Conservation (phyloP, 2,888 invertebrate genomes). For the Chamaedrilus cognettii region DNA sequence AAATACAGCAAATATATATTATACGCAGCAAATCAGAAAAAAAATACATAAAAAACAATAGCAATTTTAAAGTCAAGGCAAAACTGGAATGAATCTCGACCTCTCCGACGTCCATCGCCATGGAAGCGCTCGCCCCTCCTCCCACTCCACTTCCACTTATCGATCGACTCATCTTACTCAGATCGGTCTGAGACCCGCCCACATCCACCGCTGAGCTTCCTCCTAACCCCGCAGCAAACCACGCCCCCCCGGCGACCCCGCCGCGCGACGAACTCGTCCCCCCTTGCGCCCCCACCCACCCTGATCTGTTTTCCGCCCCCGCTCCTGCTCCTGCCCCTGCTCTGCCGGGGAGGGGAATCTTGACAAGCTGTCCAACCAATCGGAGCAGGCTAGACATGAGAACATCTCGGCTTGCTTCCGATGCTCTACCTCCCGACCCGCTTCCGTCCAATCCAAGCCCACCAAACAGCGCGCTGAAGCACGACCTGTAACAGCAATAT, state of each 20-base stretch:
- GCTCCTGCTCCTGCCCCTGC: too few species aligned
- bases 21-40: too few species aligned
- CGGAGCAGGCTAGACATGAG: slow-evolving; percentile 51
- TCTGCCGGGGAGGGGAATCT: slow-evolving; percentile 18
- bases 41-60: too few species aligned
- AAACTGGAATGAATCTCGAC: too few species aligned
- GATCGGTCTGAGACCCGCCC: slow-evolving; percentile 46
- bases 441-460: neutral
- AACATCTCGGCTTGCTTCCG: slow-evolving; percentile 47
- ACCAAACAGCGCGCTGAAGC: too few species aligned
- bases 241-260: too few species aligned
- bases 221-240: neutral
- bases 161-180: slow-evolving; percentile 45
- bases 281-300: neutral
- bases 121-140: slow-evolving; percentile 34
- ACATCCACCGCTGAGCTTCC: slow-evolving; percentile 33
- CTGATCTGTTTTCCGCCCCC: slow-evolving; percentile 21
- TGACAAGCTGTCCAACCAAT: slow-evolving; percentile 14
- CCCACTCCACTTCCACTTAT: slow-evolving; percentile 1
- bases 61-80: too few species aligned
- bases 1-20: too few species aligned
- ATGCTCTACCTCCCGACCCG: neutral
- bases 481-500: too few species aligned
- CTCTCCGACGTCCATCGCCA: too few species aligned
- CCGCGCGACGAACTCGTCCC: neutral